A percentile compares a stretch with the other conserved stretches of the same genome.
Conservation (phyloP, 2,888 invertebrate genomes). For the Cordilura impudica region DNA sequence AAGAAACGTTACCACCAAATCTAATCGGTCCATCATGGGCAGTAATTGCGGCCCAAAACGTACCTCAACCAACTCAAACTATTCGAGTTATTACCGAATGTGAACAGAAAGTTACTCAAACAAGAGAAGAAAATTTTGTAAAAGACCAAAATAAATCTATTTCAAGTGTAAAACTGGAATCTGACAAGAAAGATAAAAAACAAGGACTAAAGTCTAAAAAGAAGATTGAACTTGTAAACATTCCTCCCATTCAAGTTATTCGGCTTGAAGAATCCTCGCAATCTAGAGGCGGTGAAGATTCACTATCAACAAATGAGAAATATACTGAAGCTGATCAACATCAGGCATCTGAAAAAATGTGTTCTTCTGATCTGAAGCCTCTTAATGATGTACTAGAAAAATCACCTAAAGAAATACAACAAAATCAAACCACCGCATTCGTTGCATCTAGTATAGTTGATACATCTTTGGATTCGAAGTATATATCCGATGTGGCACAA, state of each 20-base stretch:
- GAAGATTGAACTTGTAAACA: slow-evolving; percentile 7
- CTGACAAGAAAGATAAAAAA: slow-evolving; percentile 45
- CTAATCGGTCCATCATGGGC: slow-evolving; percentile 72
- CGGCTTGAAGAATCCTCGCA: slow-evolving; percentile 10
- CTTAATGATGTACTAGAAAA: slow-evolving; percentile 35
- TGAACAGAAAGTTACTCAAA: neutral
- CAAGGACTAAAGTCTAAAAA: slow-evolving; percentile 47
- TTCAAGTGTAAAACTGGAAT: slow-evolving; percentile 35
- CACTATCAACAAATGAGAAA: neutral
- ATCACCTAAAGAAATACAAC: slow-evolving; percentile 48
- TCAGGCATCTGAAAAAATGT: slow-evolving; percentile 13
- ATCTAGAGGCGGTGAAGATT: neutral
- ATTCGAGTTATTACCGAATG: slow-evolving; percentile 63
- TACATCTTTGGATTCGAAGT: neutral
- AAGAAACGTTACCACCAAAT: slow-evolving; percentile 14
- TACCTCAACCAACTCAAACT: slow-evolving; percentile 71
- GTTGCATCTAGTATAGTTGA: neutral
- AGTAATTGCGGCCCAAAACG: slow-evolving; percentile 71
- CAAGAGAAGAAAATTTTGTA: neutral
- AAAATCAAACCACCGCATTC: slow-evolving; percentile 8
- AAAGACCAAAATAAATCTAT: slow-evolving; percentile 16
- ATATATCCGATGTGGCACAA: neutral
- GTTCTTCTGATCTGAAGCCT: neutral
- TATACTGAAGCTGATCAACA: slow-evolving; percentile 37
- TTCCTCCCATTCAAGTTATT: slow-evolving; percentile 13